A percentile compares a stretch with the other conserved stretches of the same genome.
Conservation (phyloP, 2,888 invertebrate species). For the Caenorhabditis macrosperma region DNA sequence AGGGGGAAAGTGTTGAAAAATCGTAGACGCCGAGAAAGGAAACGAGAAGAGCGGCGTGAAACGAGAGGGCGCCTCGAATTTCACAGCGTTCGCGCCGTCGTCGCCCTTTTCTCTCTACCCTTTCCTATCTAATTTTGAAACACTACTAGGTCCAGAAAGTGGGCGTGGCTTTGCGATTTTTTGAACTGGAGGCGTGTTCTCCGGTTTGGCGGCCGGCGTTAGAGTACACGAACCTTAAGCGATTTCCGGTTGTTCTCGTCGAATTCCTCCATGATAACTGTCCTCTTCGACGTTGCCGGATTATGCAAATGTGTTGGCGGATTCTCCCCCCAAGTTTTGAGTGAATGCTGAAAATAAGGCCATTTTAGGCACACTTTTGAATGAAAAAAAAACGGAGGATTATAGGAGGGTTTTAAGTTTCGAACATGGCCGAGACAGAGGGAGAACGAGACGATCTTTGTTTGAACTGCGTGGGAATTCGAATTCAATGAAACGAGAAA, state of each 20-base stretch:
- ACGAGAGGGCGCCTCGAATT: constrained; percentile 16
- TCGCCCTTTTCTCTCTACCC: constrained; percentile 15
- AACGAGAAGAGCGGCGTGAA: background rate
- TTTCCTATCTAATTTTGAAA: constrained; percentile 36
- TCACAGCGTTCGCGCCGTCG: constrained; percentile 23
- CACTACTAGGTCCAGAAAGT: background rate
- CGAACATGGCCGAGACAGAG: too few species aligned
- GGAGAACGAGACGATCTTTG: background rate
- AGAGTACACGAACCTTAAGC: constrained; percentile 41
- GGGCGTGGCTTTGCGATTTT: constrained; percentile 17
- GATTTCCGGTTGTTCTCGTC: constrained; percentile 57
- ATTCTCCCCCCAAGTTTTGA: constrained; percentile 24
- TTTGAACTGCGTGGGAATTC: constrained; percentile 5
- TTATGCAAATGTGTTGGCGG: constrained; percentile 37
- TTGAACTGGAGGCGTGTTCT: background rate
- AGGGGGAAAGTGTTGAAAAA: constrained; percentile 11
- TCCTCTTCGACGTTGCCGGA: constrained; percentile 16
- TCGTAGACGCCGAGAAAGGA: constrained; percentile 5
- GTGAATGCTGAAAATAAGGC: constrained; percentile 17
- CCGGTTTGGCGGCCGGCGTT: background rate
- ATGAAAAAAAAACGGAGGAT: background rate
- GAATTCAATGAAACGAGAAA: background rate
- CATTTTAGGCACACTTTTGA: too few species aligned
- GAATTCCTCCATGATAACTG: constrained; percentile 46
- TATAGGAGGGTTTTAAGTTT: background rate